Evolutionary conservation across 2,888 invertebrate genomes (phyloP).

Genomic region (Sinhomidia bicolor): DNA sequence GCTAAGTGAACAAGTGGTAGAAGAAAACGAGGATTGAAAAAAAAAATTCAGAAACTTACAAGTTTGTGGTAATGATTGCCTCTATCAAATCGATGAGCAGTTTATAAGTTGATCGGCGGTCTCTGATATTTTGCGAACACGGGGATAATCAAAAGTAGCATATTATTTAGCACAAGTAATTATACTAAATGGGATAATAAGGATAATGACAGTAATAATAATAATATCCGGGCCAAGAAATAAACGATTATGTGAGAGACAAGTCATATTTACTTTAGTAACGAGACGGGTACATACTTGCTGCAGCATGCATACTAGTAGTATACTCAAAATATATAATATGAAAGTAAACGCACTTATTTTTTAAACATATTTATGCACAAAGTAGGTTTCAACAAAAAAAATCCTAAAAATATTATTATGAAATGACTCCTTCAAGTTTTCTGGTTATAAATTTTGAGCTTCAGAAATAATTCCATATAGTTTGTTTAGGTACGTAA

Average conservation of each 20-base stretch:
- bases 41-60: neutral
- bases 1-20: slow-evolving; percentile 8
- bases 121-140: slow-evolving; percentile 30
- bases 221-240: slow-evolving; percentile 60
- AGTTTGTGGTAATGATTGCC: neutral
- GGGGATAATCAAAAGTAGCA: slow-evolving; percentile 22
- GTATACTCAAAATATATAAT: neutral
- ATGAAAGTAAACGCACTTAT: neutral
- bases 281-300: neutral
- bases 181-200: slow-evolving; percentile 52
- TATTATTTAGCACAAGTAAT: slow-evolving; percentile 34
- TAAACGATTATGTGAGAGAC: neutral
- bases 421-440: neutral
- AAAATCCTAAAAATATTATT: neutral
- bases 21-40: neutral
- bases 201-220: slow-evolving; percentile 46
- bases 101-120: neutral
- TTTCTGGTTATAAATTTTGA: neutral
- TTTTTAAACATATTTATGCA: no score
- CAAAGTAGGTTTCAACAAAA: neutral
- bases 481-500: neutral
- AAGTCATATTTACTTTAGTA: neutral
- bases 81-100: slow-evolving; percentile 27
- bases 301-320: neutral
- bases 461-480: neutral